Percentiles rank a stretch among this genome's conserved stretches.
phyloP scores from a whole-genome alignment of 1,140 invertebrate species.

The Centruroides sculpturatus region DNA sequence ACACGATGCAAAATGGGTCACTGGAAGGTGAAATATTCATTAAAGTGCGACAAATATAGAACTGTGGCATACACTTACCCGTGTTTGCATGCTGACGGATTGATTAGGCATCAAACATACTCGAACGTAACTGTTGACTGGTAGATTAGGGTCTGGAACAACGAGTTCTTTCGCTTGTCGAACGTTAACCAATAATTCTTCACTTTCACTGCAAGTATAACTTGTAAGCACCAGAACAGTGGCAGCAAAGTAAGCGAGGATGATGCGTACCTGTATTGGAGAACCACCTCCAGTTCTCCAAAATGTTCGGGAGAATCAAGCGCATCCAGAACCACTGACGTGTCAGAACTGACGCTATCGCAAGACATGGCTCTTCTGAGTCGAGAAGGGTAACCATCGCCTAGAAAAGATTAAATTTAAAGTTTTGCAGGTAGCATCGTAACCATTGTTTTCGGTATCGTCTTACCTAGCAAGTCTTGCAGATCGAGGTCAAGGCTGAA shows the following conservation, averaged over 20 bases:
- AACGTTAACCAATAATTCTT: constrained; percentile 54
- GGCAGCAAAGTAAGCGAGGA: not conserved
- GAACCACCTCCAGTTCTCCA: constrained; percentile 56
- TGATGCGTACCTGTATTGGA: constrained; percentile 43
- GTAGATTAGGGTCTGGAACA: constrained; percentile 39
- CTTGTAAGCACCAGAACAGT: not conserved
- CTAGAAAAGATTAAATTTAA: not conserved
- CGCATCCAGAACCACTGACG: constrained; percentile 53
- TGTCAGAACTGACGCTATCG: constrained; percentile 69
- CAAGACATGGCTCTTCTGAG: constrained; percentile 53
- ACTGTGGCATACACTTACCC: constrained; percentile 29
- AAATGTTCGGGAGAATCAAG: constrained; percentile 48
- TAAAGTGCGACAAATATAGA: too few relatives aligned
- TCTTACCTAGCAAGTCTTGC: too few relatives aligned
- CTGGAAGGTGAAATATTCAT: too few relatives aligned
- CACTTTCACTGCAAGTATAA: constrained; percentile 39
- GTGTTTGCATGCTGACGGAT: constrained; percentile 53
- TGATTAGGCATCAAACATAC: constrained; percentile 55
- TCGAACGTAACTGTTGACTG: constrained; percentile 55
- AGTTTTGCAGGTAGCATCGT: not conserved
- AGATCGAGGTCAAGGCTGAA: too few relatives aligned
- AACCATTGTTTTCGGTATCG: too few relatives aligned
- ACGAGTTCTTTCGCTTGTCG: constrained; percentile 56
- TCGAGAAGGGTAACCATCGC: constrained; percentile 5
- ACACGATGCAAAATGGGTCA: too few relatives aligned